Percentiles rank a stretch among this genome's conserved stretches.
Conservation (phyloP, 2,113 vertebrate species). For the Theristicus caerulescens region DNA sequence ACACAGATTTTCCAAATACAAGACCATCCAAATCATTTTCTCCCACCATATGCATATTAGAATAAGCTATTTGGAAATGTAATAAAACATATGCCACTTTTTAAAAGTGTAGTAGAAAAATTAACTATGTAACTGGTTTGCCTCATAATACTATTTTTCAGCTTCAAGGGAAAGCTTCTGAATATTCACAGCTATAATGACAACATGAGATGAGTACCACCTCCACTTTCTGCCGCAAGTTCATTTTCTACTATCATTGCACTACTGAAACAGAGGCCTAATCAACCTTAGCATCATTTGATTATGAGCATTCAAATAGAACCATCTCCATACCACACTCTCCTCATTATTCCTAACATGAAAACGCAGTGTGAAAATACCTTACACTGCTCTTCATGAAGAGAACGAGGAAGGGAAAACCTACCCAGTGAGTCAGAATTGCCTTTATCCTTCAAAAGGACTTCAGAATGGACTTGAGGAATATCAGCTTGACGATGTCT, state of each 20-base stretch:
- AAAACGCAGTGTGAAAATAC: background rate
- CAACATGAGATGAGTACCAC: background rate
- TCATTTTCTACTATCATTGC: background rate
- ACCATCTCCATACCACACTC: background rate
- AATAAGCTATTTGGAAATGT: background rate
- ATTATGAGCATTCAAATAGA: background rate
- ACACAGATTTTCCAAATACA: background rate
- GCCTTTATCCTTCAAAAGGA: background rate
- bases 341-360: background rate
- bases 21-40: background rate
- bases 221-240: background rate
- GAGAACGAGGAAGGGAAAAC: background rate
- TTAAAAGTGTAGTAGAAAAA: background rate
- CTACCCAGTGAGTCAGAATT: background rate
- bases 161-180: background rate
- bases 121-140: background rate
- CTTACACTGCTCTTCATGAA: background rate
- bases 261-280: background rate
- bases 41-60: background rate
- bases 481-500: background rate
- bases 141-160: background rate
- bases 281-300: background rate
- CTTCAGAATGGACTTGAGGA: background rate
- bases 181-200: background rate
- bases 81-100: background rate